Conservation (phyloP, 2,797 vertebrate genomes). For the Helostoma temminkii region DNA sequence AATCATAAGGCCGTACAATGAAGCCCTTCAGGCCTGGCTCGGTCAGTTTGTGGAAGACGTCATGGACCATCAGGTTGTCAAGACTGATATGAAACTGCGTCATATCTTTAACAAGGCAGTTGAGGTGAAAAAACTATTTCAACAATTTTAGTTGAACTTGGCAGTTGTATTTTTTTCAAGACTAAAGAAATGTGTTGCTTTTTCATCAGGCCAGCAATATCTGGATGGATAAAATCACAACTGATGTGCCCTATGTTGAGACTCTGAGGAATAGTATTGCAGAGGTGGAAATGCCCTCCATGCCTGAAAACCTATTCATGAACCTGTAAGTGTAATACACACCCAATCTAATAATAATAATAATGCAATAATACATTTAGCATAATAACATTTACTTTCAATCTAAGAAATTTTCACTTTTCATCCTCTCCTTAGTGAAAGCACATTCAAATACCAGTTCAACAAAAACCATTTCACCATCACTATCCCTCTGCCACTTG, state of each 20-base stretch:
- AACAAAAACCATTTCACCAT: constrained; percentile 86
- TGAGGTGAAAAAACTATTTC: constrained; percentile 81
- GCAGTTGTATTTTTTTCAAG: not conserved
- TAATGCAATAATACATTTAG: not conserved
- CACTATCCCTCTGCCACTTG: constrained; percentile 89
- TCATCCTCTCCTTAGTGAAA: constrained; percentile 82
- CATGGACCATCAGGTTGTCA: constrained; percentile 88
- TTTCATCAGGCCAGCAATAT: constrained; percentile 84
- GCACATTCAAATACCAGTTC: constrained; percentile 86
- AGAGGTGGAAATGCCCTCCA: constrained; percentile 81
- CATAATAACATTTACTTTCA: not conserved
- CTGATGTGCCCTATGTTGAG: constrained; percentile 82
- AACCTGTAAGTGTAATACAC: constrained; percentile 86
- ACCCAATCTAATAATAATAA: too few species aligned
- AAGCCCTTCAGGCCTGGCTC: constrained; percentile 75
- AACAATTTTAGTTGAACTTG: not conserved
- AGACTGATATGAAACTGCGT: constrained; percentile 91
- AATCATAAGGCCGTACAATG: constrained; percentile 73
- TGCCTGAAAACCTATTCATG: constrained; percentile 92
- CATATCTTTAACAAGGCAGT: constrained; percentile 89
- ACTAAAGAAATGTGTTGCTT: constrained; percentile 21
- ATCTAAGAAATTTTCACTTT: constrained; percentile 26
- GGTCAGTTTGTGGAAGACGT: constrained; percentile 70
- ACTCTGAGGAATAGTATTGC: constrained; percentile 81
- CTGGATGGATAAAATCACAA: constrained; percentile 87